Conservation (phyloP, 2,113 vertebrate genomes). For the Cheilinus undulatus region DNA sequence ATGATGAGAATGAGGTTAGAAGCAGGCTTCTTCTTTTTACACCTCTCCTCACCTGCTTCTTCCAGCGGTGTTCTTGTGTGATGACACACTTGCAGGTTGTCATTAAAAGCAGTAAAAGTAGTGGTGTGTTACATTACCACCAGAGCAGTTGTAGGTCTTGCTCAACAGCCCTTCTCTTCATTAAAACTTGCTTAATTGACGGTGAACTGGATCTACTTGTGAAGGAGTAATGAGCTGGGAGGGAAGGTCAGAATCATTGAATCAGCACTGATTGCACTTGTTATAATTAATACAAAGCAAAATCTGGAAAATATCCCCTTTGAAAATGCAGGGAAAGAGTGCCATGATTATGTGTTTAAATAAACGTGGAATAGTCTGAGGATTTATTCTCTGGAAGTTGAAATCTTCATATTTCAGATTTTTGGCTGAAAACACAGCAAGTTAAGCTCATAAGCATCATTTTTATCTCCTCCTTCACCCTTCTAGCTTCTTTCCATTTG, state of each 20-base stretch:
- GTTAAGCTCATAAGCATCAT: neutral
- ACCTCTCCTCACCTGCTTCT: constrained; percentile 45
- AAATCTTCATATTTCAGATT: constrained; percentile 3
- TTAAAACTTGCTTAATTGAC: constrained; percentile 81
- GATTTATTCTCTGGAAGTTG: neutral
- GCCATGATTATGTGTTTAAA: neutral
- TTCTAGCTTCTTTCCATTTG: constrained; percentile 40
- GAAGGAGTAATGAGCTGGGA: constrained; percentile 76
- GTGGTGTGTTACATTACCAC: constrained; percentile 73
- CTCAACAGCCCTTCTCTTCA: constrained; percentile 79
- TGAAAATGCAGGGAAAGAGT: constrained; percentile 2
- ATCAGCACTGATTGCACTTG: constrained; percentile 62
- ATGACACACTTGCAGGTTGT: constrained; percentile 52
- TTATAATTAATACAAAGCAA: constrained; percentile 64
- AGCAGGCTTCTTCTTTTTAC: neutral
- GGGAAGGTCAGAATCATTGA: constrained; percentile 73
- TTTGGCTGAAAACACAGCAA: neutral
- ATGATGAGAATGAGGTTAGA: no score
- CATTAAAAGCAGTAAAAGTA: constrained; percentile 75
- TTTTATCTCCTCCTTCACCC: constrained; percentile 15
- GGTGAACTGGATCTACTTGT: constrained; percentile 73
- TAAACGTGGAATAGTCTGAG: neutral
- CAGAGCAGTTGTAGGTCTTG: constrained; percentile 79
- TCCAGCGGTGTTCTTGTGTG: constrained; percentile 39
- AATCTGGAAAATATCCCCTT: constrained; percentile 20